These are phyloP conservation scores for Noctilio leporinus DNA, from an alignment of 2,113 vertebrate genomes.

Conservation along the genomic window DNA sequence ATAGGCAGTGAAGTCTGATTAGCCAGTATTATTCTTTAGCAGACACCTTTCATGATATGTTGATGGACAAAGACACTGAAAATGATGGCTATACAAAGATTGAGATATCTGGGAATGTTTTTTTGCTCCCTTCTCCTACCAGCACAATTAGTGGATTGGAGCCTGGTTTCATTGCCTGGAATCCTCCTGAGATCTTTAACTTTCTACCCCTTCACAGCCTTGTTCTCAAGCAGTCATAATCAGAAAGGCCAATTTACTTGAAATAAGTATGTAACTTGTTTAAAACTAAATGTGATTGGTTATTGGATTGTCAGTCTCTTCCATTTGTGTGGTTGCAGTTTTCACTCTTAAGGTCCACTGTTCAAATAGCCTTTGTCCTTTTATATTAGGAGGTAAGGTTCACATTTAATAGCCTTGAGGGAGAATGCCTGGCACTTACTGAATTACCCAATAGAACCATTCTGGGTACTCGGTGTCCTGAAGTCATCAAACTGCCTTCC, in stretches of 20 bases:
- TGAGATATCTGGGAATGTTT: background rate
- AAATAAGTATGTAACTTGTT: conserved; percentile 41
- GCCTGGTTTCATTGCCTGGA: background rate
- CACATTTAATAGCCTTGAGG: conserved; percentile 39
- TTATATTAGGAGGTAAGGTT: conserved; percentile 38
- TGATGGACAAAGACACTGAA: background rate
- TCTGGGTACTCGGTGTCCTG: conserved; percentile 41
- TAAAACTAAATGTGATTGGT: conserved; percentile 41
- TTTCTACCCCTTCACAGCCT: background rate
- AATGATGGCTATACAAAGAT: background rate
- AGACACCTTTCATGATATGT: background rate
- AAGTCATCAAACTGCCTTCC: conserved; percentile 37
- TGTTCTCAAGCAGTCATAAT: conserved; percentile 10
- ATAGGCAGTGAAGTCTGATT: background rate
- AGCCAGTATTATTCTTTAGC: background rate
- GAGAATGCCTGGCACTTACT: conserved; percentile 49
- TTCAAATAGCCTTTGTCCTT: conserved; percentile 35
- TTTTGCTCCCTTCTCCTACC: background rate
- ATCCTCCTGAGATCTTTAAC: conserved; percentile 24
- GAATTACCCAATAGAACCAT: conserved; percentile 46
- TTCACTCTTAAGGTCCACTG: conserved; percentile 20
- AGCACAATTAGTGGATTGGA: background rate
- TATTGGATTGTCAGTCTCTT: conserved; percentile 34
- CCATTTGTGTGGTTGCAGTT: conserved; percentile 44
- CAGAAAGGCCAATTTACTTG: conserved; percentile 29